Conservation (phyloP, 2,888 invertebrate species). For the Leucoma salicis region DNA sequence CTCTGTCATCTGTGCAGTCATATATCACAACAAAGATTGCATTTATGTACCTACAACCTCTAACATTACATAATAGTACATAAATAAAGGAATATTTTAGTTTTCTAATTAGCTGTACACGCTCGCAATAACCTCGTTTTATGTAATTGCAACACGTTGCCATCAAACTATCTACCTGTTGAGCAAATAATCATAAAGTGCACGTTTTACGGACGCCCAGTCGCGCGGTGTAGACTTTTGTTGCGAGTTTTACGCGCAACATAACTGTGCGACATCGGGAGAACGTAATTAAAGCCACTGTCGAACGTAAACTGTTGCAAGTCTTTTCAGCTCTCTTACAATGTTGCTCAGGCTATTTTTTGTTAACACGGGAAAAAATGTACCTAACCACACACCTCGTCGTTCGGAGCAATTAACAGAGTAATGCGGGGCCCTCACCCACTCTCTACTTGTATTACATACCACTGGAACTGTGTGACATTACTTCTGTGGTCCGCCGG, state of each 20-base stretch:
- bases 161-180: slow-evolving; percentile 54
- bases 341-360: no score
- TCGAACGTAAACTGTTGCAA: slow-evolving; percentile 48
- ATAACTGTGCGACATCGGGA: slow-evolving; percentile 30
- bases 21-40: no score
- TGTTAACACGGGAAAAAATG: no score
- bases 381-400: no score
- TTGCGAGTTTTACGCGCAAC: slow-evolving; percentile 29
- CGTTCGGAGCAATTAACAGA: no score
- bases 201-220: slow-evolving; percentile 28
- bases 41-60: slow-evolving; percentile 1
- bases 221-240: slow-evolving; percentile 34
- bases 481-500: no score
- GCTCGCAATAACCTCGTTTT: slow-evolving; percentile 24
- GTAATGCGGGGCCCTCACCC: no score
- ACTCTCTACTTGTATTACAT: no score
- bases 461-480: no score
- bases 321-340: slow-evolving; percentile 48
- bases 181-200: slow-evolving; percentile 66
- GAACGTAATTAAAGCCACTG: slow-evolving; percentile 37
- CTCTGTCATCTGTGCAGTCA: no score
- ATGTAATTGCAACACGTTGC: slow-evolving; percentile 29
- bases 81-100: slow-evolving; percentile 19
- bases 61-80: slow-evolving; percentile 1
- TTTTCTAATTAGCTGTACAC: slow-evolving; percentile 22